Conservation (phyloP, 2,113 vertebrate species). For the Donacobius atricapilla region DNA sequence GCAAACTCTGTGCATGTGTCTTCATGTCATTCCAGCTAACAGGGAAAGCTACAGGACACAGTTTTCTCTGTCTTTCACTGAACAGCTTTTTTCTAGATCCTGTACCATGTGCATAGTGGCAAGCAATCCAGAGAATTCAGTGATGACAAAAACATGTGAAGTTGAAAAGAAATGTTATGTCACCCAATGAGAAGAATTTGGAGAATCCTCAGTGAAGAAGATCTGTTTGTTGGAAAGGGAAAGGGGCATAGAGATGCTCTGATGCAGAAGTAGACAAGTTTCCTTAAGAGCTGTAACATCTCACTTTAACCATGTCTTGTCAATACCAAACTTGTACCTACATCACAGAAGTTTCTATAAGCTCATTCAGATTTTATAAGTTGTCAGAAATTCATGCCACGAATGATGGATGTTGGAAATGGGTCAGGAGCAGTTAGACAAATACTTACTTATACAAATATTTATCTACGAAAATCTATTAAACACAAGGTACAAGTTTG, state of each 20-base stretch:
- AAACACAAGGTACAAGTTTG: background rate
- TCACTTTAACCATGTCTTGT: background rate
- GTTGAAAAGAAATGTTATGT: background rate
- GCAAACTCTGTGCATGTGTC: background rate
- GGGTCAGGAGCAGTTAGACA: background rate
- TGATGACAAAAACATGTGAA: background rate
- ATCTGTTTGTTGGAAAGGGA: background rate
- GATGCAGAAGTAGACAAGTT: background rate
- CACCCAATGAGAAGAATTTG: background rate
- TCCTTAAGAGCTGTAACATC: background rate
- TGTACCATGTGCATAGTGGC: background rate
- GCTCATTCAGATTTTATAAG: background rate
- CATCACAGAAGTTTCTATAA: background rate
- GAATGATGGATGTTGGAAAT: background rate
- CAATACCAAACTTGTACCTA: no score
- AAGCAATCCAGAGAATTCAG: background rate
- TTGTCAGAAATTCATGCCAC: background rate
- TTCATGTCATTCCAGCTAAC: background rate
- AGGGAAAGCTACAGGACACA: background rate
- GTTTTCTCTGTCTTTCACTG: background rate
- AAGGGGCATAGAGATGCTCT: background rate
- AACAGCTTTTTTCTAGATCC: background rate
- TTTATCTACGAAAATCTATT: background rate
- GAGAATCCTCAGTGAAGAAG: background rate
- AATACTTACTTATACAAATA: background rate